Base-by-base conservation (phyloP, 1,140 invertebrate species). In the Drosophila mayri region DNA sequence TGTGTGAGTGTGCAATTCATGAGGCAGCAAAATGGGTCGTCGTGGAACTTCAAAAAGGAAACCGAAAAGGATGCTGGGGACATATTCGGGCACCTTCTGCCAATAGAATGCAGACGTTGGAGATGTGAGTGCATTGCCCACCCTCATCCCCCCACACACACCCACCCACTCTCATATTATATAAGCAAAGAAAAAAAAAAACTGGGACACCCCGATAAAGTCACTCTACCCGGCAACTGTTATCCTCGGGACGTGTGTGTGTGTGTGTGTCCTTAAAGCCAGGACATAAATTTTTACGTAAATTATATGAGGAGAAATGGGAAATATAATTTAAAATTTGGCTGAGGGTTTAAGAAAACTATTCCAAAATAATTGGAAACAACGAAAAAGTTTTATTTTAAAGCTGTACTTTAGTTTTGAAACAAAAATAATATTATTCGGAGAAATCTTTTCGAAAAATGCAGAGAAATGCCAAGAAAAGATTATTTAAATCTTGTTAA, bases 21-120 rank as follows among this genome's bases (percentile, higher is more conserved):
- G 84, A 80, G 74, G 64, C 84, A 74, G 84, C 84, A 80, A 87
- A 87, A 90, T 88, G 85, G 84, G 84, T 88, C 85, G 85, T 76
- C 79, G 38, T 68, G 81, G 81, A 79, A 88, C 80, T 84, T 77
- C 84, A 88, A 88, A 86, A 73, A 71, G 84, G 83, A 83, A 86
- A 83, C 76, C 76, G 30, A 60, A 79, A 63, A 80, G 59, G 68
- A 74, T 79, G 61, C 63, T 43, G 74, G 74, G 54, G 75, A 77
- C 58, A 77, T 55, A 64, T 58, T 37, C 70, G 60, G 43, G 50
- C 55, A 75, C 68, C 54, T 57, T 66, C 52, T 82, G 83, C 83
- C 82, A 86, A 79, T 81, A 67, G 68, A 68, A 57, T 70, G 62
- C 76, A 59, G 54, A 44, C 40, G 32, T 11, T 14, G 65, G 46